Conservation (phyloP, 2,888 invertebrate genomes). For the Blera fallax region DNA sequence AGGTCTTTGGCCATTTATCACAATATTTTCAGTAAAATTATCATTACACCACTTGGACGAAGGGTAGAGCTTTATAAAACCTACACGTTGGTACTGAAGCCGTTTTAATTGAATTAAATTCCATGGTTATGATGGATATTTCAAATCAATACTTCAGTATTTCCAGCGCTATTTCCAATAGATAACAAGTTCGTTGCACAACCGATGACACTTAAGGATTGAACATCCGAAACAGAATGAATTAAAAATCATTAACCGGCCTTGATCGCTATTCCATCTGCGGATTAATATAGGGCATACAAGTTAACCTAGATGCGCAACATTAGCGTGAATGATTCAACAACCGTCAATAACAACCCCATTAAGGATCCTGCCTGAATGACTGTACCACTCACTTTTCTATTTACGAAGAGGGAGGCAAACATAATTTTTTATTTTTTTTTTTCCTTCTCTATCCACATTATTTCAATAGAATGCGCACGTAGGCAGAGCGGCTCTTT, state of each 20-base stretch:
- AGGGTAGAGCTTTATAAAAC: too few species aligned
- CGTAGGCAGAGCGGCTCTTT: slow-evolving; percentile 16
- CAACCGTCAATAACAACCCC: slow-evolving; percentile 54
- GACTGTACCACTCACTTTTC: slow-evolving; percentile 47
- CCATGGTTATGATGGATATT: too few species aligned
- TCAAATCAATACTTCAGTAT: too few species aligned
- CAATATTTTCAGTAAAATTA: too few species aligned
- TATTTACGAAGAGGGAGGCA: slow-evolving; percentile 26
- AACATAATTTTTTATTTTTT: neutral
- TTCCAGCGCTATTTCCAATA: too few species aligned
- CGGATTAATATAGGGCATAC: neutral
- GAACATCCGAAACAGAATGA: neutral
- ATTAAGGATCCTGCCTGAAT: slow-evolving; percentile 55
- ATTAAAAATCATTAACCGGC: neutral
- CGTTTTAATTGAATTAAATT: too few species aligned
- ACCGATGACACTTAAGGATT: neutral
- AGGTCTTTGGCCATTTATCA: too few species aligned
- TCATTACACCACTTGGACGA: too few species aligned
- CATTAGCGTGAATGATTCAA: slow-evolving; percentile 62
- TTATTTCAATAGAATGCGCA: slow-evolving; percentile 31
- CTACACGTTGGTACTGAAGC: too few species aligned
- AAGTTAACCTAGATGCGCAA: slow-evolving; percentile 51
- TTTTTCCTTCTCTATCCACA: neutral
- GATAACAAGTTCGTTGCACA: neutral
- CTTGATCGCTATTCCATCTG: neutral